Evolutionary conservation across 2,113 vertebrate species (phyloP).

Genomic region (Panurus biarmicus): DNA sequence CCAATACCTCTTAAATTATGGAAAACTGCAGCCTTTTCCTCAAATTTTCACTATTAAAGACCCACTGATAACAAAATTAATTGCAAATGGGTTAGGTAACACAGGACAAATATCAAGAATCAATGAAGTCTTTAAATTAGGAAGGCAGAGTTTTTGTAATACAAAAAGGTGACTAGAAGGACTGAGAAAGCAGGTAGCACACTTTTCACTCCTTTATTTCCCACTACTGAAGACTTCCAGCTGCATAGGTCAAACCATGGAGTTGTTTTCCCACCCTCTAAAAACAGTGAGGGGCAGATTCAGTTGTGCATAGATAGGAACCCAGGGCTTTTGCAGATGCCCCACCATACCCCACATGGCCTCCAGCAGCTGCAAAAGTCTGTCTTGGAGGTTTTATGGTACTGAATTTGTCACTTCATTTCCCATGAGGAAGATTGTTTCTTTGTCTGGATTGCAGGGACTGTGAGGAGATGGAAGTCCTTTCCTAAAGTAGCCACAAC

Average conservation of each 20-base stretch:
- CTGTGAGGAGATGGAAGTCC: not conserved
- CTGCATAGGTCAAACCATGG: not conserved
- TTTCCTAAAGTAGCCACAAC: not conserved
- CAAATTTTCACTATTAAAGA: not conserved
- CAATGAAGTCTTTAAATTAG: not conserved
- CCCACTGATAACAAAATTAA: not conserved
- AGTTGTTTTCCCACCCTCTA: not conserved
- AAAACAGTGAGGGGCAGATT: not conserved
- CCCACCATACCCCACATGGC: not conserved
- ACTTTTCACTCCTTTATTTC: not conserved
- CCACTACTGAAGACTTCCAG: not conserved
- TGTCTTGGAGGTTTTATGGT: not conserved
- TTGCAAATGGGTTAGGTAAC: not conserved
- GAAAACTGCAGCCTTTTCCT: not conserved
- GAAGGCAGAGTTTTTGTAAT: not conserved
- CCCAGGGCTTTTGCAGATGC: not conserved
- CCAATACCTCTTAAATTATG: not conserved
- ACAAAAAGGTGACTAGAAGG: not conserved
- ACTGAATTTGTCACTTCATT: not conserved
- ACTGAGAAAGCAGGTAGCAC: not conserved
- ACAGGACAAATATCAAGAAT: not conserved
- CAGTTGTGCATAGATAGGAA: not conserved
- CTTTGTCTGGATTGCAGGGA: not conserved
- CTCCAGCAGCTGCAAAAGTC: not conserved
- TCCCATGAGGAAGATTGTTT: not conserved